Percentiles rank a stretch among this genome's conserved stretches.
These are phyloP conservation scores for Scaptomyza pallida DNA, from an alignment of 1,140 invertebrate species.

Conservation along the genomic window DNA sequence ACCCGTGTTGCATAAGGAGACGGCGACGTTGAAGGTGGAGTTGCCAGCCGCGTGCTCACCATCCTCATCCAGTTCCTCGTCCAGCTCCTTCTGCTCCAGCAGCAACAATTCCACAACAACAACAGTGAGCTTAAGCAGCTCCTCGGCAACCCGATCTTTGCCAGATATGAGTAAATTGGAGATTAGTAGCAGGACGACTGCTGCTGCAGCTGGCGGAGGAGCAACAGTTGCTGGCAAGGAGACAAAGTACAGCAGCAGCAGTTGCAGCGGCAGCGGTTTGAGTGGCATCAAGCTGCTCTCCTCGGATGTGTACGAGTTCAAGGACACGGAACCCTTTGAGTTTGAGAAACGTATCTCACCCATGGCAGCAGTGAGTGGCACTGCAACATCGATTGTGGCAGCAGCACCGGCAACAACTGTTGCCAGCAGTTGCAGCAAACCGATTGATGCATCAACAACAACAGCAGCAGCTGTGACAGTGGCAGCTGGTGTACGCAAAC, in stretches of 20 bases:
- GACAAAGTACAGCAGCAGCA: conserved; percentile 57
- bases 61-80: conserved; percentile 63
- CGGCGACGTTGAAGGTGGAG: conserved; percentile 67
- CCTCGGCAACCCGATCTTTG: conserved; percentile 67
- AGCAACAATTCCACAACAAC: conserved; percentile 45
- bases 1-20: conserved; percentile 56
- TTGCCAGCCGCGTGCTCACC: conserved; percentile 76
- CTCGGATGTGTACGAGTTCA: conserved; percentile 90
- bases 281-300: conserved; percentile 51
- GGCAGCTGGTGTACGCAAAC: too few relatives aligned
- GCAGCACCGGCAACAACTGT: neutral
- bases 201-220: conserved; percentile 3
- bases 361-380: conserved; percentile 48
- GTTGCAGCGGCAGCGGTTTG: neutral
- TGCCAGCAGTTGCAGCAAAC: conserved; percentile 11
- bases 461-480: neutral
- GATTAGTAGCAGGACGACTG: conserved; percentile 59
- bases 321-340: conserved; percentile 94
- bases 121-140: conserved; percentile 44
- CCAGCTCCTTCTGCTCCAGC: conserved; percentile 63
- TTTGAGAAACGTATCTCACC: conserved; percentile 87
- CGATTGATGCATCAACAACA: too few relatives aligned
- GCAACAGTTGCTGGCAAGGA: conserved; percentile 42
- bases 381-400: neutral
- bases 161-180: conserved; percentile 82